Conservation (phyloP, 2,888 invertebrate species). For the Yponomeuta plumbellus region DNA sequence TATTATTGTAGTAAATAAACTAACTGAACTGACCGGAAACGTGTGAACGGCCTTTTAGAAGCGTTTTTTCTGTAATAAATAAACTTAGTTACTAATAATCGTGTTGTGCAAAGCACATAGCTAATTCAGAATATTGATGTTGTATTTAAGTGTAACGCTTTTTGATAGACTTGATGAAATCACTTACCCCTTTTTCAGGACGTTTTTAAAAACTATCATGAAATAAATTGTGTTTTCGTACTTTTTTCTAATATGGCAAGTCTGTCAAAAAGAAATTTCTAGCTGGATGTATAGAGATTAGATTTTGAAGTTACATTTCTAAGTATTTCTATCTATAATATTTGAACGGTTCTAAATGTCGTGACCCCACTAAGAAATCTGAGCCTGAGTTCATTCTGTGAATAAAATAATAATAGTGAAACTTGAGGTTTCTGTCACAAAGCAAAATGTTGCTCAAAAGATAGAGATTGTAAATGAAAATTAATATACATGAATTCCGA, state of each 20-base stretch:
- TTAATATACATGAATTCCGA: too few species aligned
- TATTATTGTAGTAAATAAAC: too few species aligned
- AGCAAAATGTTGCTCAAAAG: too few species aligned
- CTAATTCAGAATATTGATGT: constrained; percentile 17
- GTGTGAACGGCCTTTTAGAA: constrained; percentile 21
- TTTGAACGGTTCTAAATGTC: constrained; percentile 12
- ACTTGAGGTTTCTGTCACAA: too few species aligned
- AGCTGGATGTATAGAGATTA: neutral
- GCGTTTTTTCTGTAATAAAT: constrained; percentile 24
- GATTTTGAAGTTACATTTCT: constrained; percentile 17
- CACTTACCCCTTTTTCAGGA: neutral
- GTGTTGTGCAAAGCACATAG: constrained; percentile 45
- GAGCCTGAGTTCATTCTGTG: neutral
- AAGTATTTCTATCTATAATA: constrained; percentile 21
- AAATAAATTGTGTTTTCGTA: neutral
- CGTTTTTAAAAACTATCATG: neutral
- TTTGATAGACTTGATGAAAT: constrained; percentile 27
- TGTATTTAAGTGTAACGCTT: constrained; percentile 31
- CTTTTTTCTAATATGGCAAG: neutral
- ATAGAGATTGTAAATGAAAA: too few species aligned
- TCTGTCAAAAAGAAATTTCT: neutral
- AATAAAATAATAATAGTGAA: too few species aligned
- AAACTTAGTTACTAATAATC: constrained; percentile 30
- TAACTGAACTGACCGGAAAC: too few species aligned
- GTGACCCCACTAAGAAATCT: neutral